Conservation (phyloP, 2,113 vertebrate species). For the Promerops cafer region DNA sequence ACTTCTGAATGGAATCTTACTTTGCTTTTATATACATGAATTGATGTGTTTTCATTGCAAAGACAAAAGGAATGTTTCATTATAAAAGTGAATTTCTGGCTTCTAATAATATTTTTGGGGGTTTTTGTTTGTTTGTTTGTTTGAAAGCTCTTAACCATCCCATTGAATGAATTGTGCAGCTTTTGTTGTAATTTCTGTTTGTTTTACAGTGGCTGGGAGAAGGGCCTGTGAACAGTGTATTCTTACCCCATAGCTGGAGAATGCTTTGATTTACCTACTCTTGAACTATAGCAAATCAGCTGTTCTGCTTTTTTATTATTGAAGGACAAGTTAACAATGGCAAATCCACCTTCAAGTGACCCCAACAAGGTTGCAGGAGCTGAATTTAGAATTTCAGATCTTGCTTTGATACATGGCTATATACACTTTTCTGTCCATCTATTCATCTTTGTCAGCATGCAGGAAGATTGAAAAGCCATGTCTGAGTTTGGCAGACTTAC, state of each 20-base stretch:
- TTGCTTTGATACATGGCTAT: neutral
- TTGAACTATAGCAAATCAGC: neutral
- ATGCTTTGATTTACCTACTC: neutral
- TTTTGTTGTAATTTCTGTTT: neutral
- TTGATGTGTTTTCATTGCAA: neutral
- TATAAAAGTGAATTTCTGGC: neutral
- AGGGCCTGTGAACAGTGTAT: neutral
- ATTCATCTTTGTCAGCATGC: neutral
- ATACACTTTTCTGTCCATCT: neutral
- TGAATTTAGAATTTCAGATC: conserved; percentile 8
- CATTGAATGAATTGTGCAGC: neutral
- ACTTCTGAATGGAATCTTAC: neutral
- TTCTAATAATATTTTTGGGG: neutral
- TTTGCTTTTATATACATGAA: neutral
- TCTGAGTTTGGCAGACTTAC: neutral
- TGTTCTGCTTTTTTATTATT: neutral
- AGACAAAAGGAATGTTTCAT: neutral
- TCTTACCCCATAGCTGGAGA: neutral
- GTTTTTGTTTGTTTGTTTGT: neutral
- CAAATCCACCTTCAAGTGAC: neutral
- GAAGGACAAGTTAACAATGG: neutral
- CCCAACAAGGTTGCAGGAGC: neutral
- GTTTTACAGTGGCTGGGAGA: neutral
- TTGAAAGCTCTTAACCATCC: neutral
- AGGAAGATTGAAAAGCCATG: neutral